Base-by-base conservation (phyloP, 2,888 invertebrate species). In the Teinopalpus imperialis region DNA sequence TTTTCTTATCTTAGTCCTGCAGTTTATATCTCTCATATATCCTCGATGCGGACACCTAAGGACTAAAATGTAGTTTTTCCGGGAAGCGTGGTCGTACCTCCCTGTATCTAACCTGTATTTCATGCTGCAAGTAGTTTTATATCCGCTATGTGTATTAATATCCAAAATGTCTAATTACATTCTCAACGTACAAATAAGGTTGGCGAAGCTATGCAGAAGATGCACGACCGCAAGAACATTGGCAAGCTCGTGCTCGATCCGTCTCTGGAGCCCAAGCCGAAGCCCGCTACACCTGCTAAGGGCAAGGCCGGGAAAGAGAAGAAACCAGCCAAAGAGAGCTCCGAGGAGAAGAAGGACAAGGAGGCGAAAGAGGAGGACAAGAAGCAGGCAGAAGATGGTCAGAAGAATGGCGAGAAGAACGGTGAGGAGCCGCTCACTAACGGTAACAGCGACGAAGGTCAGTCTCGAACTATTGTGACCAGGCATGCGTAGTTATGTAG, bases 191-290 rank as follows among this genome's bases (percentile, higher is more conserved):
- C n/a, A n/a, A n/a, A n/a, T 1, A 63, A 95, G 94, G 94, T 96
- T 8, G 92, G 93, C 14, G 96, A 97, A 66, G 97, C 95, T 3
- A 96, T 97, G 96, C 95, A 95, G 80, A 96, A 95, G 81, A 94
- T 97, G 93, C 96, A 96, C 81, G 96, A 96, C 68, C 93, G 96
- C 66, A 96, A 95, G 83, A 97, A 97, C 81, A 92, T 97, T 63
- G 97, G 97, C 43, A 97, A 97, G 80, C 91, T 97, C 31, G 91
- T 97, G 30, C 85, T 97, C 53, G 95, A 96, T 71, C 95, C 96
- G 13, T 92, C 93, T 27, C 74, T 94, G 73, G 94, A 94, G 73
- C 94, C 94, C 1, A 94, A 94, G 65, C 94, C 94, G 16, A 94
- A 94, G 73, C 94, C 94, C 23, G 93, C 93, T 12, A 94, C 94